Evolutionary conservation across 2,113 vertebrate genomes (phyloP).

Genomic region (Myotis lucifugus): DNA sequence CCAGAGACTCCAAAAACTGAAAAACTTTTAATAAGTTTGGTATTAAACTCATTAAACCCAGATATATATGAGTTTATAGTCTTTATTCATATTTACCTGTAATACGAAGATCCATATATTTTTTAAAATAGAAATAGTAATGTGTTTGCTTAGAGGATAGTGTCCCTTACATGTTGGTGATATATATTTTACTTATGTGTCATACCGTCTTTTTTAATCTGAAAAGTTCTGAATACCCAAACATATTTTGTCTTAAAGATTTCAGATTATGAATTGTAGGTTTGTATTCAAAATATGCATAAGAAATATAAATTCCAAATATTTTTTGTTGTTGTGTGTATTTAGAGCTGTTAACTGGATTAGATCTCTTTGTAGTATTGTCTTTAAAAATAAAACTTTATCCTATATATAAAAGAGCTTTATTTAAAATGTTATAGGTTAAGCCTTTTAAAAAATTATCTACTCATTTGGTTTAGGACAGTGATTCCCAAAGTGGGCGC

Average conservation of each 20-base stretch:
- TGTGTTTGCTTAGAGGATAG: not conserved
- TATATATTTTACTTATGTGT: slow-evolving; percentile 27
- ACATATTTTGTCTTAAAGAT: not conserved
- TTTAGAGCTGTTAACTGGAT: slow-evolving; percentile 1
- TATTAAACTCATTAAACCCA: slow-evolving; percentile 31
- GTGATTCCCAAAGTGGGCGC: no score
- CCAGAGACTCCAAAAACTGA: not conserved
- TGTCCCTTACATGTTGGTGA: not conserved
- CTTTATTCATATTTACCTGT: slow-evolving; percentile 8
- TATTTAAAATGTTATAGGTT: not conserved
- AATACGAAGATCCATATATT: not conserved
- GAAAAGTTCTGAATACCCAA: slow-evolving; percentile 32
- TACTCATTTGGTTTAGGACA: not conserved
- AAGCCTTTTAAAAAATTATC: not conserved
- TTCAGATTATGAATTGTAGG: slow-evolving; percentile 39
- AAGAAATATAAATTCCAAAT: slow-evolving; percentile 7
- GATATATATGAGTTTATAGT: not conserved
- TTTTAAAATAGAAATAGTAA: not conserved
- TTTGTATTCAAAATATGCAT: slow-evolving; percentile 37
- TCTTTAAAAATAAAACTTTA: slow-evolving; percentile 23
- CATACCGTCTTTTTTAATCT: not conserved
- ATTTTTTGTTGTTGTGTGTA: slow-evolving; percentile 23
- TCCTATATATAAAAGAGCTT: not conserved
- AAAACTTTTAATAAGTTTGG: not conserved
- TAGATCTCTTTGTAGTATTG: not conserved